Percentiles rank a stretch among this genome's conserved stretches.
Evolutionary conservation across 2,113 vertebrate genomes (phyloP).

Genomic region (Odontesthes bonariensis): DNA sequence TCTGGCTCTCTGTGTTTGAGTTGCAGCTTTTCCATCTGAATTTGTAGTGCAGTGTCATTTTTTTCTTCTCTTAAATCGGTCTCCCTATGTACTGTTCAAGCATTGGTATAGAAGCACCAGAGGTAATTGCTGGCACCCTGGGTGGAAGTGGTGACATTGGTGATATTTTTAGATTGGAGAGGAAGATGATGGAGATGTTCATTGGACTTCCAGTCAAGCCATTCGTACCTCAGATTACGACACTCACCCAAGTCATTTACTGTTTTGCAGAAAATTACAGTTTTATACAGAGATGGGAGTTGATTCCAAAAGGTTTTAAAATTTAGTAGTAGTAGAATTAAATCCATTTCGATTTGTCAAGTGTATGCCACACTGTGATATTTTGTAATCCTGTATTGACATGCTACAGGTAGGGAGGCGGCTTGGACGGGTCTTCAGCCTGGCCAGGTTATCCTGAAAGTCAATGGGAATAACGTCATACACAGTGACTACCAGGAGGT

Average conservation of each 20-base stretch:
- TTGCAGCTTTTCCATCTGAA: constrained; percentile 7
- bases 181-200: constrained; percentile 67
- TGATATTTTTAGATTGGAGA: constrained; percentile 66
- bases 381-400: constrained; percentile 34
- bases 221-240: constrained; percentile 35
- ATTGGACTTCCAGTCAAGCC: constrained; percentile 65
- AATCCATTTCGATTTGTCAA: too few species aligned
- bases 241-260: constrained; percentile 33
- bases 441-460: constrained; percentile 94
- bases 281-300: background rate
- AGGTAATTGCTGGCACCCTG: constrained; percentile 39
- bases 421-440: constrained; percentile 90
- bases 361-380: background rate
- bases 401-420: constrained; percentile 88
- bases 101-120: constrained; percentile 20
- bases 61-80: constrained; percentile 38
- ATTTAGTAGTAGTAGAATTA: too few species aligned
- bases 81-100: constrained; percentile 29
- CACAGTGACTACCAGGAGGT: constrained; percentile 86
- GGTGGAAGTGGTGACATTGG: constrained; percentile 30
- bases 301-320: background rate
- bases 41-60: constrained; percentile 18
- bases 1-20: background rate
- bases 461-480: constrained; percentile 90
- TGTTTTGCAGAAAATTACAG: constrained; percentile 18